Evolutionary conservation across 2,888 invertebrate species (phyloP), one percentile per base, ranked within the genome.

Genomic region (Ephialtes manifestator): DNA sequence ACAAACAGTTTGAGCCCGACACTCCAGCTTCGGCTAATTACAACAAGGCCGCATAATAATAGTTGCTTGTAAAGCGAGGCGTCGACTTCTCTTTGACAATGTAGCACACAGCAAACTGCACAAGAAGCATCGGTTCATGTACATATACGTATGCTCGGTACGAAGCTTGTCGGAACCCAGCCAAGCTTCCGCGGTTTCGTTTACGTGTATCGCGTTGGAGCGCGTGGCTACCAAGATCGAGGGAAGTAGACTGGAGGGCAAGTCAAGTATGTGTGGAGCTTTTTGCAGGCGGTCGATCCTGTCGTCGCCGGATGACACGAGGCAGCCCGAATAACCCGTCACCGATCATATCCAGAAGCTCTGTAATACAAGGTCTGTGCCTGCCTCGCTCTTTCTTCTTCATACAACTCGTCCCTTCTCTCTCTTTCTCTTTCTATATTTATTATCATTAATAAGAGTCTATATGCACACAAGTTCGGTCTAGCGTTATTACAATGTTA

Each of bases 11-110:
- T 83, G 28, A 70, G 51, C 46, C 71, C 76, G 51, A 43, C 80
- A 77, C 86, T 84, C 80, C 85, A 85, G 85, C 83, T 85, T 88
- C 89, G 85, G 88, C 89, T 93, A 93, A 93, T 93, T 92, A 92
- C 90, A 90, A 86, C 88, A 87, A 90, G 89, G 89, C 90, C 90
- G 88, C 89, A 86, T 82, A 85, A 85, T 85, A 81, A 82, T 76
- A 87, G 89, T 88, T 87, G 79, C 82, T 84, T 86, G 90, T 89
- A 89, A 91, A 91, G 79, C 87, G 90, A 86, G 58, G 80, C 82
- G 39, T 68, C 28, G 70, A 67, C 68, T 74, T 77, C 53, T 72
- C 80, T 70, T 58, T 39, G 39, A 71, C 80, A 68, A 77, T 81
- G 78, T 71, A 53, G 55, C 72, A 48, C 51, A 51, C 18, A 70